A percentile compares a stretch with the other conserved stretches of the same genome.
These are phyloP conservation scores for Phragmatobia fuliginosa DNA, from an alignment of 2,888 invertebrate species.

Conservation along the genomic window DNA sequence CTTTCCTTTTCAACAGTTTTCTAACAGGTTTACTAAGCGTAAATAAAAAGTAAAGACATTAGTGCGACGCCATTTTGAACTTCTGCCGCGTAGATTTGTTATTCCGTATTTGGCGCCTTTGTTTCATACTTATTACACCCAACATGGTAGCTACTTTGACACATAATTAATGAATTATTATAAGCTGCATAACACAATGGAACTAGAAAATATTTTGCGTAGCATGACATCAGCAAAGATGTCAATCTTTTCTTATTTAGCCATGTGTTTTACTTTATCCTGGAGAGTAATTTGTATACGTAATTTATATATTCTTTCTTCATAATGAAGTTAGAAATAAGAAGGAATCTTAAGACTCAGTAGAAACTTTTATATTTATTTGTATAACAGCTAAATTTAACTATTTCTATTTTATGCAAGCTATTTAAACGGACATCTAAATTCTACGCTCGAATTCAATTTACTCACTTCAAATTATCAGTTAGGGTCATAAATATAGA, in stretches of 20 bases:
- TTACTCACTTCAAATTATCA: too few species aligned
- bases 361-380: neutral
- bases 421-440: neutral
- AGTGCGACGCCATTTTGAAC: constrained; percentile 24
- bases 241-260: neutral
- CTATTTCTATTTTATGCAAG: neutral
- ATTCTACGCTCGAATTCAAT: neutral
- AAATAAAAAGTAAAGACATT: constrained; percentile 24
- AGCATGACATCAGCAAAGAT: neutral
- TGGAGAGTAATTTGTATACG: too few species aligned
- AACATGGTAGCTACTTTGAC: constrained; percentile 23
- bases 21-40: neutral
- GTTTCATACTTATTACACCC: constrained; percentile 20
- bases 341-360: neutral
- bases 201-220: neutral
- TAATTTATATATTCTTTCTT: too few species aligned
- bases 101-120: constrained; percentile 36
- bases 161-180: constrained; percentile 38
- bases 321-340: neutral
- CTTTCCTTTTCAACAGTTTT: neutral
- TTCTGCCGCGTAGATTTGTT: constrained; percentile 25
- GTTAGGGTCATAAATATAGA: neutral
- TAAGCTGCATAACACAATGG: neutral
- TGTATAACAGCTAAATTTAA: neutral
- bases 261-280: neutral